These are phyloP conservation scores for Planiliza haematocheilus DNA, from an alignment of 2,113 vertebrate genomes.

Conservation along the genomic window DNA sequence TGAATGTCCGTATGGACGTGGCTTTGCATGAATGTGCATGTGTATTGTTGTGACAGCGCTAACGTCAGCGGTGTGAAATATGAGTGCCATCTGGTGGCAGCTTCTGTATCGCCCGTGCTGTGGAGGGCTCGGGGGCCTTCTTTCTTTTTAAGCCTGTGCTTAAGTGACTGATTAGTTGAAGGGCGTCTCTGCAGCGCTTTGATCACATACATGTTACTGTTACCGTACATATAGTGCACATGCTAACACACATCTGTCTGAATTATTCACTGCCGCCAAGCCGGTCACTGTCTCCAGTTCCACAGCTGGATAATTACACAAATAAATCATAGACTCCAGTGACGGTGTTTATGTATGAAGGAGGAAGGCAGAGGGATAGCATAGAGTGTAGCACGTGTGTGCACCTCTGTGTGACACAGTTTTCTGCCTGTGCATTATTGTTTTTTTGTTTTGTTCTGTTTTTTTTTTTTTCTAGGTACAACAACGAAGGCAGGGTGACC, in stretches of 20 bases:
- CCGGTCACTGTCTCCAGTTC: conserved; percentile 63
- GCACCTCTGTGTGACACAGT: conserved; percentile 1
- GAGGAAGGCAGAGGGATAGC: conserved; percentile 16
- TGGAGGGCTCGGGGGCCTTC: neutral
- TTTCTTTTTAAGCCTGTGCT: conserved; percentile 17
- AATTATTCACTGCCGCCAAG: conserved; percentile 68
- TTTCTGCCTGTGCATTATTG: neutral
- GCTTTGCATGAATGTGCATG: conserved; percentile 20
- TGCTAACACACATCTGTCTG: conserved; percentile 64
- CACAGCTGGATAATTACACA: conserved; percentile 78
- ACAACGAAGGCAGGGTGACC: conserved; percentile 91
- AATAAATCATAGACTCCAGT: conserved; percentile 80
- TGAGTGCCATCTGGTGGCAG: conserved; percentile 80
- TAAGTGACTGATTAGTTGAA: conserved; percentile 53
- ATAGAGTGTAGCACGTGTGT: neutral
- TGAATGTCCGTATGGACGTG: conserved; percentile 10
- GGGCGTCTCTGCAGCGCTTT: conserved; percentile 42
- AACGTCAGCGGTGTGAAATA: conserved; percentile 37
- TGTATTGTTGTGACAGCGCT: conserved; percentile 27
- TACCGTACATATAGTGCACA: conserved; percentile 25
- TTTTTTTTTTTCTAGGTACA: conserved; percentile 86
- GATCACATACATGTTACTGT: conserved; percentile 40
- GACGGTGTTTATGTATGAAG: conserved; percentile 38
- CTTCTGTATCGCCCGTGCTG: neutral
- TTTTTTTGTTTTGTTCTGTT: conserved; percentile 18